Base-by-base conservation (phyloP, 2,888 invertebrate species). In the Caenorhabditis imperialis region DNA sequence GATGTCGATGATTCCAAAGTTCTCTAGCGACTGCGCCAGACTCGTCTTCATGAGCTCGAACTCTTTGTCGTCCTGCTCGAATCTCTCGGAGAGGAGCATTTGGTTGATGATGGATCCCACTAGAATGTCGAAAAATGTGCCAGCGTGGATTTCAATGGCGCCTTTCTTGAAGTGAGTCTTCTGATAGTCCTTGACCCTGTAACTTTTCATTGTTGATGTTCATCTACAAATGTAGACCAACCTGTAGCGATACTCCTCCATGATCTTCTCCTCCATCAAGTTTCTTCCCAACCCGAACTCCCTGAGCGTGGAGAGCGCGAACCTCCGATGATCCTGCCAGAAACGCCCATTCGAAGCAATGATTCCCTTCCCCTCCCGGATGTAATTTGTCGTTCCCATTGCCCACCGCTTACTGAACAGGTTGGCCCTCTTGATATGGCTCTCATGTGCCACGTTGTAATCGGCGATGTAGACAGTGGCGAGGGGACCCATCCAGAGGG, bases 401-500 rank as follows among this genome's bases (percentile, higher is more conserved):
- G 65, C 44, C 30, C 38, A 67, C 27, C 67, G 16, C 3, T 48
- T 53, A 35, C 65, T 60, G 44, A 61, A 73, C 30, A 54, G n/a
- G 51, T 61, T 51, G 8, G 60, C 45, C 25, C 60, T 42, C 38
- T 75, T 75, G 33, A 75, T 53, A 35, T 60, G 60, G 12, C 57
- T 57, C 44, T 79, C 77, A 37, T 77, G 63, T 10, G 79, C 79
- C 16, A 75, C 20, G n/a, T 79, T 61, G 22, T 67, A 61, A 33
- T 70, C 65, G 22, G 58, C 40, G 37, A 80, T 78, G 63, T 76
- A 67, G 20, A 80, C 76, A 6, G 70, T 57, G 2, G 80, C 69
- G 0, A 71, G 22, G 4, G 74, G 76, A 8, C 80, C 80, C 40
- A 80, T 50, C 80, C 80, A 80, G 8, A 80, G 20, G 8, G 80